Evolutionary conservation across 2,797 vertebrate genomes (phyloP).

Genomic region (Hephaestus fuliginosus): DNA sequence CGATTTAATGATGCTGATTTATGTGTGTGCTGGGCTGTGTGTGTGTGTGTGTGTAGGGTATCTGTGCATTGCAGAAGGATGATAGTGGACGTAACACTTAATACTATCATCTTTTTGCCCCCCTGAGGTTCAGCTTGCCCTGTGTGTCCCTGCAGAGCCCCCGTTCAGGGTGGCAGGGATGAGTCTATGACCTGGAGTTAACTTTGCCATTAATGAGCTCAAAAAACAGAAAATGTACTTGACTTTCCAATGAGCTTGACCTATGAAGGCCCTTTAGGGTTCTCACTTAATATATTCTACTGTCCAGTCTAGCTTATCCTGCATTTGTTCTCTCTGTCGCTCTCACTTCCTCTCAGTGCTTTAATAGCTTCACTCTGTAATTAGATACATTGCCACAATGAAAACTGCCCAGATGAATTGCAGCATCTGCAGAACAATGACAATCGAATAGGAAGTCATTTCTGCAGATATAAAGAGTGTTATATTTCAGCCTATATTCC

Average conservation of each 20-base stretch:
- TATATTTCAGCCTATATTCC: slow-evolving; percentile 16
- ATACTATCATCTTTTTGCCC: slow-evolving; percentile 24
- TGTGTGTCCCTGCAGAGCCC: slow-evolving; percentile 16
- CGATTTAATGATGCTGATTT: slow-evolving; percentile 71
- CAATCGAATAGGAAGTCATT: slow-evolving; percentile 33
- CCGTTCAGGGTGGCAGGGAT: not conserved
- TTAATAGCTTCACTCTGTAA: slow-evolving; percentile 9
- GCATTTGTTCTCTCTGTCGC: not conserved
- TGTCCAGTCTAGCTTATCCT: not conserved
- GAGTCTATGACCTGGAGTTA: slow-evolving; percentile 34
- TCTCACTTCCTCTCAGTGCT: slow-evolving; percentile 2
- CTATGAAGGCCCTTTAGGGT: slow-evolving; percentile 30
- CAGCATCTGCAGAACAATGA: slow-evolving; percentile 15
- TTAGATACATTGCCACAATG: slow-evolving; percentile 25
- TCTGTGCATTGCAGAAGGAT: slow-evolving; percentile 19
- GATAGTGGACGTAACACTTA: not conserved
- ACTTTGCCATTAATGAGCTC: slow-evolving; percentile 48
- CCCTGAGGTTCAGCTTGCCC: slow-evolving; percentile 12
- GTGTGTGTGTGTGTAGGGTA: not conserved
- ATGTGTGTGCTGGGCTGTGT: slow-evolving; percentile 20
- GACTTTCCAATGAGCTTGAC: slow-evolving; percentile 43
- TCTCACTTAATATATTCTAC: slow-evolving; percentile 28
- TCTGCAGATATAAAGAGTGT: slow-evolving; percentile 13
- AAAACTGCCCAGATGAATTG: not conserved
- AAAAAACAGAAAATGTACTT: slow-evolving; percentile 35